phyloP scores from a whole-genome alignment of 2,113 vertebrate species.

The Acanthisitta chloris region DNA sequence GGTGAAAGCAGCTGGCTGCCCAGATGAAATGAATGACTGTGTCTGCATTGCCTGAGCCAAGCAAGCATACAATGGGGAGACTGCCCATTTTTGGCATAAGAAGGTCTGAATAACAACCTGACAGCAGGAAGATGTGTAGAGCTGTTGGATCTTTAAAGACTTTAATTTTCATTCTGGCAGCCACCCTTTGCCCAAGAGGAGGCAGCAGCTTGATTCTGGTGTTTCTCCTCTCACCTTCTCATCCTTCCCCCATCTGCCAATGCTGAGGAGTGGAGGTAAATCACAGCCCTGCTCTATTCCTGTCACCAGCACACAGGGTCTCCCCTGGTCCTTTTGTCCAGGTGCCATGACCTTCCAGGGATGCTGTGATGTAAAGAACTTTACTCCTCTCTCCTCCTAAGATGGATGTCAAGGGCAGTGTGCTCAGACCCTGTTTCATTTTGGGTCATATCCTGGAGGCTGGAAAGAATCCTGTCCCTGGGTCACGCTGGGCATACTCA shows the following conservation, averaged over 20 bases:
- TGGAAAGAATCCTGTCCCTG: not conserved
- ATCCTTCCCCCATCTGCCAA: not conserved
- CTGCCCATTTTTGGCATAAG: not conserved
- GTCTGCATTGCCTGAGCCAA: not conserved
- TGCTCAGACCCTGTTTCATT: not conserved
- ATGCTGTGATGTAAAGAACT: not conserved
- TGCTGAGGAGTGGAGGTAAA: not conserved
- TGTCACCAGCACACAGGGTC: rapidly evolving
- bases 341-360: not conserved
- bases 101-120: not conserved
- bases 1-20: constrained; percentile 2
- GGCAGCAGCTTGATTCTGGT: not conserved
- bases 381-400: not conserved
- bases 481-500: not conserved
- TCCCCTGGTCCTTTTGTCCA: not conserved
- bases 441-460: not conserved
- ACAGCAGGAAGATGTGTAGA: not conserved
- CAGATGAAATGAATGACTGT: constrained; percentile 35
- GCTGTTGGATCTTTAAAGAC: not conserved
- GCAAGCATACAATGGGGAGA: not conserved
- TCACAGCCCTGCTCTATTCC: not conserved
- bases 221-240: not conserved
- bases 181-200: not conserved
- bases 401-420: not conserved
- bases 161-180: not conserved